A percentile compares a stretch with the other conserved stretches of the same genome.
phyloP scores from a whole-genome alignment of 2,113 vertebrate species.

The Arenaria interpres region DNA sequence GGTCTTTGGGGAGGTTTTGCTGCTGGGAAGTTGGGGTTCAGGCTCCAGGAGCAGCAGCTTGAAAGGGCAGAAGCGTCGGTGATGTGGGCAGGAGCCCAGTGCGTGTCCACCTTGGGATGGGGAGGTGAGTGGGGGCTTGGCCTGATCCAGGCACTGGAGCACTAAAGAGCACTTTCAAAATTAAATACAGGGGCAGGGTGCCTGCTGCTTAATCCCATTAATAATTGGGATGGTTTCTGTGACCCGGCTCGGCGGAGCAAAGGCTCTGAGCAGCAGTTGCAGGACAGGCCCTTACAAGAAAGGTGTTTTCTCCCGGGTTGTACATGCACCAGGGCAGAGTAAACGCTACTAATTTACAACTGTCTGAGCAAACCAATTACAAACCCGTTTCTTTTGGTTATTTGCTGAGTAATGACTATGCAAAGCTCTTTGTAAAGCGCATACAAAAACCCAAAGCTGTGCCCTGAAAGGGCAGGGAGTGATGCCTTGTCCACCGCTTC shows the following conservation, averaged over 20 bases:
- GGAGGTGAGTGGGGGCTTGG: neutral
- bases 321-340: neutral
- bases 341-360: neutral
- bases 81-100: neutral
- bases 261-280: neutral
- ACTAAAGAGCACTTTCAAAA: neutral
- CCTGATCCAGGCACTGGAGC: neutral
- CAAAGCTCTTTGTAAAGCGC: neutral
- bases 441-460: neutral
- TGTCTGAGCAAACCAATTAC: neutral
- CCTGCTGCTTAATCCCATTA: neutral
- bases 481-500: neutral
- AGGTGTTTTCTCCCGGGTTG: neutral
- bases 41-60: neutral
- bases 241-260: neutral
- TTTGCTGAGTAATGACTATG: conserved; percentile 18
- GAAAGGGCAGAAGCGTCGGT: neutral
- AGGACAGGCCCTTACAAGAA: conserved; percentile 40
- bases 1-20: neutral
- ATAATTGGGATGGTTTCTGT: neutral
- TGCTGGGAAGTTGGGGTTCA: neutral
- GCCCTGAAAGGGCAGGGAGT: neutral
- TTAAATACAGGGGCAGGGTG: neutral
- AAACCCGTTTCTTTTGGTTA: neutral
- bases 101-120: neutral